phyloP scores from a whole-genome alignment of 2,888 invertebrate genomes.

The Byasa hedistus region DNA sequence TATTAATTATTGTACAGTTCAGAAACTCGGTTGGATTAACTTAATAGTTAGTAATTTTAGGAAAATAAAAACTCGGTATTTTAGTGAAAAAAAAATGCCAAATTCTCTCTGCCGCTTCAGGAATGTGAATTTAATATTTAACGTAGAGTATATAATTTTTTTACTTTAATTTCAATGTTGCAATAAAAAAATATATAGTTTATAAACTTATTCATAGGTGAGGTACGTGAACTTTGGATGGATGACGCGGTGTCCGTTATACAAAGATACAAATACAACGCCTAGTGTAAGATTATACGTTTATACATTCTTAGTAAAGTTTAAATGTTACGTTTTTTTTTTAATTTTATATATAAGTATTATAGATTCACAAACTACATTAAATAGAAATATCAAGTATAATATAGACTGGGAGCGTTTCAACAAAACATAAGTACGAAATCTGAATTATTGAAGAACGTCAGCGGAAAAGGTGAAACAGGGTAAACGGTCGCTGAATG shows the following conservation, averaged over 20 bases:
- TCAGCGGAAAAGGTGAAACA: no score
- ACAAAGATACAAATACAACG: conserved; percentile 17
- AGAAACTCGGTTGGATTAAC: conserved; percentile 3
- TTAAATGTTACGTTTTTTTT: conserved; percentile 20
- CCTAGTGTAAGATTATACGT: conserved; percentile 6
- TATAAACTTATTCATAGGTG: conserved; percentile 4
- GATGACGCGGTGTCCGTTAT: conserved; percentile 20
- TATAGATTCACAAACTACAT: not conserved
- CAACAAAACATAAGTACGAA: no score
- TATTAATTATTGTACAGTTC: conserved; percentile 11
- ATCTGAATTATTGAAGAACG: no score
- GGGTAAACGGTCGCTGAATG: no score
- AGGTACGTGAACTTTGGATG: conserved; percentile 14
- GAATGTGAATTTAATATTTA: not conserved
- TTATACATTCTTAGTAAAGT: conserved; percentile 17
- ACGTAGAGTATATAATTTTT: not conserved
- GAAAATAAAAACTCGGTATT: not conserved
- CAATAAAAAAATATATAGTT: not conserved
- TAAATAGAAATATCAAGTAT: not conserved
- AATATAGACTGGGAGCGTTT: conserved; percentile 4
- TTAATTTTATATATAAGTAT: not conserved
- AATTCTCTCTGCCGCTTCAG: not conserved
- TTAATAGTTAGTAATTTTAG: not conserved
- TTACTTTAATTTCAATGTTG: no score
- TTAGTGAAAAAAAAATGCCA: not conserved